Percentiles rank a stretch among this genome's conserved stretches.
phyloP scores from a whole-genome alignment of 2,888 invertebrate genomes.

The Cosmorhoe ocellata region DNA sequence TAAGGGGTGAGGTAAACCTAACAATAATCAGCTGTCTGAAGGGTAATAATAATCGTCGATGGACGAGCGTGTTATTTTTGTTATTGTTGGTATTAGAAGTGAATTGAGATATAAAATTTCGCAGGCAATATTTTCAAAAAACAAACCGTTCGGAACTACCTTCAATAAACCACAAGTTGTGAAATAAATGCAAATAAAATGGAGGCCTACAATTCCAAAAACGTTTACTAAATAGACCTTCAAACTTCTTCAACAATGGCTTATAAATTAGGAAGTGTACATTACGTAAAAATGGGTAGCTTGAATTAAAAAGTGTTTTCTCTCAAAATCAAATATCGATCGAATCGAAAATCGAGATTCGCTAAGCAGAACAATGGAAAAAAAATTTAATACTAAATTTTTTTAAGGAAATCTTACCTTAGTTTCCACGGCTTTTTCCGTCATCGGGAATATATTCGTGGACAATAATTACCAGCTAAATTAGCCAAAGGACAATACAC shows the following conservation, averaged over 20 bases:
- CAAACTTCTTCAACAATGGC: no score
- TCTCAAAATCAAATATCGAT: no score
- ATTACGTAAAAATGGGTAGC: no score
- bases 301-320: no score
- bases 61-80: not conserved
- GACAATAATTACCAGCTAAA: not conserved
- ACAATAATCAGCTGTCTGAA: not conserved
- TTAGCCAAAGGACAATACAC: constrained; percentile 5
- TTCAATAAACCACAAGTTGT: constrained; percentile 11
- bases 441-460: constrained; percentile 46
- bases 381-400: no score
- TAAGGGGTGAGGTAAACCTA: not conserved
- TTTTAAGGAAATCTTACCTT: constrained; percentile 58
- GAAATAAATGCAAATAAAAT: constrained; percentile 34
- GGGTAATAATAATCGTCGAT: not conserved
- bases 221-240: no score
- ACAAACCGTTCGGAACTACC: constrained; percentile 17
- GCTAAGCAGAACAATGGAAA: no score
- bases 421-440: constrained; percentile 54
- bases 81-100: not conserved
- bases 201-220: constrained; percentile 33
- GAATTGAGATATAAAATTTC: not conserved
- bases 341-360: no score
- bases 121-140: constrained; percentile 7
- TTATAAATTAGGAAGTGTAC: no score